These are phyloP conservation scores for Nannospalax galili DNA, from an alignment of 2,113 vertebrate genomes.

Conservation along the genomic window DNA sequence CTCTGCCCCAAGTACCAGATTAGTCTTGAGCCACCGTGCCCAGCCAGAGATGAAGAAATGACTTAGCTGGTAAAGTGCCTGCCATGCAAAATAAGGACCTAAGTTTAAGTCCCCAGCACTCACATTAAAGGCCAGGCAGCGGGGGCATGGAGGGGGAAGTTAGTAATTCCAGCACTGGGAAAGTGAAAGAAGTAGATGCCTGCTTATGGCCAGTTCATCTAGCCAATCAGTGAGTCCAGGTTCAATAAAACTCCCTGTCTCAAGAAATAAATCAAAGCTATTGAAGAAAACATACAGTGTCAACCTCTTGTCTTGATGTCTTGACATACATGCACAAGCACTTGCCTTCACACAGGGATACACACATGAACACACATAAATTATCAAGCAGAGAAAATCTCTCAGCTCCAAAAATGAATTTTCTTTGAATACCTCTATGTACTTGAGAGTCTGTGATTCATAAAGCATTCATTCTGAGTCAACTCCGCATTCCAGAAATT, in stretches of 20 bases:
- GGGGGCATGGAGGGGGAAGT: background rate
- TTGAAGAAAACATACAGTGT: background rate
- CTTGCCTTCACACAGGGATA: background rate
- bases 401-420: background rate
- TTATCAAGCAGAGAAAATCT: background rate
- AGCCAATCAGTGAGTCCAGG: background rate
- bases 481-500: background rate
- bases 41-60: background rate
- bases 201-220: too few relatives aligned
- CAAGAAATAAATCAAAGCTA: background rate
- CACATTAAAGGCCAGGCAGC: too few relatives aligned
- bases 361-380: background rate
- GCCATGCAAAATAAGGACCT: background rate
- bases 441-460: rapidly evolving
- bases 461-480: background rate
- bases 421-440: background rate
- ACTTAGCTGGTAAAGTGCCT: background rate
- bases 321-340: background rate
- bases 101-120: background rate
- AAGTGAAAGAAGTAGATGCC: background rate
- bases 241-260: background rate
- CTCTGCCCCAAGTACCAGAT: too few relatives aligned
- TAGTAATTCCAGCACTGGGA: too few relatives aligned
- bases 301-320: background rate
- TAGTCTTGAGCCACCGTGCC: too few relatives aligned